Evolutionary conservation across 2,888 invertebrate genomes (phyloP).

Genomic region (Coelinius sp.): DNA sequence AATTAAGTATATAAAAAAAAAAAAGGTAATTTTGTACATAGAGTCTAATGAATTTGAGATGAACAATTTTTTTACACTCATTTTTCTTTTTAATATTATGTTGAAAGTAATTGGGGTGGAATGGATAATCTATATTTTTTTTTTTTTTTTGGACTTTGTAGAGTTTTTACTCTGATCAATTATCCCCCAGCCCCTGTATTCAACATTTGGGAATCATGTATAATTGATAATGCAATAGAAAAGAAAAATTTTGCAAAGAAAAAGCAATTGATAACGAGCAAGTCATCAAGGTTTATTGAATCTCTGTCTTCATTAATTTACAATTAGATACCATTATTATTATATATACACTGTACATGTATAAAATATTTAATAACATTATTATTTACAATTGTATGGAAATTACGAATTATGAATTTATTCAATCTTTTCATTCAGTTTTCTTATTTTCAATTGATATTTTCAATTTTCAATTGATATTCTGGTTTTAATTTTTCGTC

Average conservation of each 20-base stretch:
- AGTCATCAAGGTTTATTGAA: conserved; percentile 61
- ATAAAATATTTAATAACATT: conserved; percentile 66
- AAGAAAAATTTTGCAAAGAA: conserved; percentile 1
- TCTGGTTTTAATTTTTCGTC: too few species aligned
- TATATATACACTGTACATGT: conserved; percentile 62
- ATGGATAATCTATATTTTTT: not conserved
- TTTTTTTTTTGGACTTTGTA: not conserved
- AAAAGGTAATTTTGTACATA: conserved; percentile 29
- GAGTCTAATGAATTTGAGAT: conserved; percentile 37
- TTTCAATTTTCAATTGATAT: too few species aligned
- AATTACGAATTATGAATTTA: conserved; percentile 24
- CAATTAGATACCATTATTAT: conserved; percentile 58
- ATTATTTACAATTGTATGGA: conserved; percentile 60
- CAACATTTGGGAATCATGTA: conserved; percentile 3
- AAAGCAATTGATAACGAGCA: conserved; percentile 32
- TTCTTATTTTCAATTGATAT: too few species aligned
- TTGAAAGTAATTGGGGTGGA: not conserved
- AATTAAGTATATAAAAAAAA: conserved; percentile 37
- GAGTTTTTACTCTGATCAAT: not conserved
- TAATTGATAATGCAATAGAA: conserved; percentile 18
- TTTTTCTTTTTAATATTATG: conserved; percentile 25
- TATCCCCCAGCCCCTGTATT: too few species aligned
- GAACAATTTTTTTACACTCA: conserved; percentile 41
- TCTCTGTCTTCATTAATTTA: conserved; percentile 61
- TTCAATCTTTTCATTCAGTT: too few species aligned